These are phyloP conservation scores for Leptonema lineaticorne DNA, from an alignment of 1,140 invertebrate genomes.

Conservation along the genomic window DNA sequence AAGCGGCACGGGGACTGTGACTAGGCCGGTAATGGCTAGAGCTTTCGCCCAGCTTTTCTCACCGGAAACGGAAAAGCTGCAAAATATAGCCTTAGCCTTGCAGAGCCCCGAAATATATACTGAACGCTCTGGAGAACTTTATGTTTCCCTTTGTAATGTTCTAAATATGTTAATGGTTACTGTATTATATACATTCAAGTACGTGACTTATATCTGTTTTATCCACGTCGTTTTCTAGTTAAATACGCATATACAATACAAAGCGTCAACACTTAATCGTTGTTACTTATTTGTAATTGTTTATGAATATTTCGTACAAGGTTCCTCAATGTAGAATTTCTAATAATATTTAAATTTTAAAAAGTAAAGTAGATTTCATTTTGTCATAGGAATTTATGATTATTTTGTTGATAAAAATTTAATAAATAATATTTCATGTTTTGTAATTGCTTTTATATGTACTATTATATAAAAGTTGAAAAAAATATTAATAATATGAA, in stretches of 20 bases:
- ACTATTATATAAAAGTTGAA: too few relatives aligned
- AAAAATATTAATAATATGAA: too few relatives aligned
- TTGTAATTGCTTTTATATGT: too few relatives aligned
- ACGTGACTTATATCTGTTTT: background rate
- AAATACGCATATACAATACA: too few relatives aligned
- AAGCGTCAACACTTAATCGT: background rate
- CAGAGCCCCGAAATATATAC: background rate
- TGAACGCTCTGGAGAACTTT: background rate
- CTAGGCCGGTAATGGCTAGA: conserved; percentile 17
- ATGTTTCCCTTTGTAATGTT: conserved; percentile 11
- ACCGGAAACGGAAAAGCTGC: conserved; percentile 17
- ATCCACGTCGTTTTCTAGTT: too few relatives aligned
- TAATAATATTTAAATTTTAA: too few relatives aligned
- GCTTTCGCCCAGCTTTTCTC: conserved; percentile 21
- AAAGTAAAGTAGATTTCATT: too few relatives aligned
- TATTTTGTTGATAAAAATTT: too few relatives aligned
- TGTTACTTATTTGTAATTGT: background rate
- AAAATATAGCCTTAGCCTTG: conserved; percentile 3
- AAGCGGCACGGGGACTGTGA: conserved; percentile 3
- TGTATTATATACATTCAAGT: background rate
- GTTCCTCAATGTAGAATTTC: too few relatives aligned
- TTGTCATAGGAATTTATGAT: too few relatives aligned
- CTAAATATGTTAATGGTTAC: conserved; percentile 15
- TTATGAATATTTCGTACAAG: too few relatives aligned
- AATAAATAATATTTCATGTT: too few relatives aligned